Evolutionary conservation across 2,113 vertebrate genomes (phyloP).

Genomic region (Paralichthys olivaceus): DNA sequence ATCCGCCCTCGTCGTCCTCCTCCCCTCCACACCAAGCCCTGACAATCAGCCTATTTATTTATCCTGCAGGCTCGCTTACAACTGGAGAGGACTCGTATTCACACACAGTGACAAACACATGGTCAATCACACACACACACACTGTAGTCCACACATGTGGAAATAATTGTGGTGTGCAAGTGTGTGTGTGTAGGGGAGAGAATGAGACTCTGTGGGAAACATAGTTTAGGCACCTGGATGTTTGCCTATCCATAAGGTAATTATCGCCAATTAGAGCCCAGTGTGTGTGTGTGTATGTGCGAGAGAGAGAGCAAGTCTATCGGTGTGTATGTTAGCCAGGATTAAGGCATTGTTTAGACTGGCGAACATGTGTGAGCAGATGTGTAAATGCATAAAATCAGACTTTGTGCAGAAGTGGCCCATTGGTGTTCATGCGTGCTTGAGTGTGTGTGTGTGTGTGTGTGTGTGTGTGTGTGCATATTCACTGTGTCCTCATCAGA

Average conservation of each 20-base stretch:
- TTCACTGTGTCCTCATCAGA: constrained; percentile 40
- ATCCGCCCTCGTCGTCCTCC: constrained; percentile 66
- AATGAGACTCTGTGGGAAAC: constrained; percentile 66
- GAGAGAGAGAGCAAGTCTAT: constrained; percentile 31
- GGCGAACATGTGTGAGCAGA: constrained; percentile 45
- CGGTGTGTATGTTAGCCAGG: constrained; percentile 49
- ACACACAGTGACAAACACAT: constrained; percentile 68
- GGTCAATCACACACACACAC: constrained; percentile 37
- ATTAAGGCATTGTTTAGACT: constrained; percentile 53
- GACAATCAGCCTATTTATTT: constrained; percentile 88
- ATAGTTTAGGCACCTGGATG: constrained; percentile 76
- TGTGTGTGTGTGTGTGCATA: neutral
- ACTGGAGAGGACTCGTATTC: constrained; percentile 58
- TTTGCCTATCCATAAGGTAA: constrained; percentile 75
- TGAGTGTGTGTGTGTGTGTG: constrained; percentile 9
- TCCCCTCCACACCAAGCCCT: constrained; percentile 37
- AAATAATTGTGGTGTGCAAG: constrained; percentile 68
- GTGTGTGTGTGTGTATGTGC: neutral
- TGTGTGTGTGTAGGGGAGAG: constrained; percentile 51
- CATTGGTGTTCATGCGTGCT: constrained; percentile 10
- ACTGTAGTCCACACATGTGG: constrained; percentile 67
- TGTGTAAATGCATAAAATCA: constrained; percentile 48
- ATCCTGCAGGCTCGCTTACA: constrained; percentile 79
- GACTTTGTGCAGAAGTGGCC: constrained; percentile 36
- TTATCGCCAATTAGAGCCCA: constrained; percentile 74